Base-by-base conservation (phyloP, 2,888 invertebrate species). In the Drosophila tripunctata region DNA sequence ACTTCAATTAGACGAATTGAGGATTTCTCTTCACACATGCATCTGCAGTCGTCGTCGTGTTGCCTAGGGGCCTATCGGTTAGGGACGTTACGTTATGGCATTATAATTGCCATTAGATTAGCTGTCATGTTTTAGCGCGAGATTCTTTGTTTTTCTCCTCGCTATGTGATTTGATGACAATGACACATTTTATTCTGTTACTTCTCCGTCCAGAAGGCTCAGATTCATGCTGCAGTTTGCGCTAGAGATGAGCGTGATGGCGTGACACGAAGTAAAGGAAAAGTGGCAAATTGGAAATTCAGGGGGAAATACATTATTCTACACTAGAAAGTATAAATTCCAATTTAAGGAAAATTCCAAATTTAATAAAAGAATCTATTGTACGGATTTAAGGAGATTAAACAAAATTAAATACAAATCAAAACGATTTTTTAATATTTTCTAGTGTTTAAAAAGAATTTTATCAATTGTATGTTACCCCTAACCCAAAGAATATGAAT, bases 61-160 rank as follows among this genome's bases (percentile, higher is more conserved):
- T 10, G 8, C 19, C 44, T 31, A 27, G 27, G 27, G 27, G 27
- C 27, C 27, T 27, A 6, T 10, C 10, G 10, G 48, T 10, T 14
- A 14, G 24, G 61, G 17, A 65, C 71, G 78, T 75, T 67, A 60
- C 68, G 78, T 75, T 67, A 60, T 67, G 74, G 74, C 75, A 68
- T 70, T 70, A 87, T 89, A 88, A 87, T 89, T 88, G 89, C 80
- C 78, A 63, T 85, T 85, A 75, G 87, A 87, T 88, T 86, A 85
- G 84, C 89, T 90, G 89, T 89, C 90, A 89, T 76, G 65, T 87
- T 85, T 74, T 73, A 68, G 72, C 70, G 47, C 56, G 30, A 38
- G 19, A 41, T 61, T 62, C 55, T 65, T 68, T 60, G 62, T 70
- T 62, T 74, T 67, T 38, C 41, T 50, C 54, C 50, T 22, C 54